phyloP scores from a whole-genome alignment of 2,888 invertebrate genomes.

The Agrenia bidenticulata region DNA sequence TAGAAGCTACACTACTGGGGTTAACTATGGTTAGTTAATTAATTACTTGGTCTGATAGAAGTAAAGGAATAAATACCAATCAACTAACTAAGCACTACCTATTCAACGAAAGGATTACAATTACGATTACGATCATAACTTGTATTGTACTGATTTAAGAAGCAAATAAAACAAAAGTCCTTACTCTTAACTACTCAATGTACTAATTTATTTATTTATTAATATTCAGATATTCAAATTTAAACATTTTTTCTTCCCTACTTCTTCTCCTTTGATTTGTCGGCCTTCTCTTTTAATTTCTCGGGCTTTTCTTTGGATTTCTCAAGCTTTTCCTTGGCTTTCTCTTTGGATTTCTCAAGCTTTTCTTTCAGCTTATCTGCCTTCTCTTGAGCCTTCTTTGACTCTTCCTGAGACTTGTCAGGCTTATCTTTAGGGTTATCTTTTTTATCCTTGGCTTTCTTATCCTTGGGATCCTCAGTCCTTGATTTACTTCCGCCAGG shows the following conservation, averaged over 20 bases:
- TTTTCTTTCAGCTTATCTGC: conserved; percentile 6
- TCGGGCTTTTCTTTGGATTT: conserved; percentile 6
- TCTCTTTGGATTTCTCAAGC: background rate
- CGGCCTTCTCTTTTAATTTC: background rate
- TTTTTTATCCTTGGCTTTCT: conserved; percentile 20
- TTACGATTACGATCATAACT: conserved; percentile 13
- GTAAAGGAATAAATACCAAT: conserved; percentile 1
- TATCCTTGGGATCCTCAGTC: conserved; percentile 19
- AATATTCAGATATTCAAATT: too few relatives aligned
- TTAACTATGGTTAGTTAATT: background rate
- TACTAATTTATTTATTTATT: too few relatives aligned
- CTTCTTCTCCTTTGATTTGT: background rate
- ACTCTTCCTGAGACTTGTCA: conserved; percentile 19
- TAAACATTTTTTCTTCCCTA: too few relatives aligned
- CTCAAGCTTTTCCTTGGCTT: background rate
- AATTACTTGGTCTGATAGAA: background rate
- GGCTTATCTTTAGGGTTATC: conserved; percentile 19
- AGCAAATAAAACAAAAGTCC: background rate
- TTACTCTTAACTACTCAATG: background rate
- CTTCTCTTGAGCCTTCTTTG: conserved; percentile 15
- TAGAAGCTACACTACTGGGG: too few relatives aligned
- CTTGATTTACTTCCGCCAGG: background rate
- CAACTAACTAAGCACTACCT: conserved; percentile 17
- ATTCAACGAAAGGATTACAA: conserved; percentile 12
- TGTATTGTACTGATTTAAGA: conserved; percentile 3